These are phyloP conservation scores for Plagiodera versicolora DNA, from an alignment of 2,888 invertebrate genomes.

Conservation along the genomic window DNA sequence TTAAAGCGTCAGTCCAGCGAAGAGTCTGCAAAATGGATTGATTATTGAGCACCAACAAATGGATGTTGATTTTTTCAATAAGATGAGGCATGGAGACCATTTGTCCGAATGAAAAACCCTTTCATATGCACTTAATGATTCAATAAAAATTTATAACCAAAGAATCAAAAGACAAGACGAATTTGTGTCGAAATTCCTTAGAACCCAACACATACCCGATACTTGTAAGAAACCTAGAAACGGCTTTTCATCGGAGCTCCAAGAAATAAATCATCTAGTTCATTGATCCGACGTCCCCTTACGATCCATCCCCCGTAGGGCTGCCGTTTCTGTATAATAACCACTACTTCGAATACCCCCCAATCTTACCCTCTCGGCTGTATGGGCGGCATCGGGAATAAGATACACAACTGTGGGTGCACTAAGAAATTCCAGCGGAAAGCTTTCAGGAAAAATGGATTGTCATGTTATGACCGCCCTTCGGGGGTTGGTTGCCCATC, in stretches of 20 bases:
- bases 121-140: too few relatives aligned
- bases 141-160: too few relatives aligned
- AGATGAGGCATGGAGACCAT: too few relatives aligned
- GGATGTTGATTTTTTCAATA: too few relatives aligned
- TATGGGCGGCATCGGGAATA: slow-evolving; percentile 22
- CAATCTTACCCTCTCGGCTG: neutral
- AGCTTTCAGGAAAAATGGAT: slow-evolving; percentile 33
- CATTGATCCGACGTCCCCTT: slow-evolving; percentile 29
- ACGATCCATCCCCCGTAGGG: slow-evolving; percentile 27
- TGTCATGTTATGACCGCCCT: slow-evolving; percentile 31
- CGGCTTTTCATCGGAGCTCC: too few relatives aligned
- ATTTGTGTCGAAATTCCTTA: too few relatives aligned
- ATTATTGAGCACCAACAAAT: too few relatives aligned
- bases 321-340: slow-evolving; percentile 33
- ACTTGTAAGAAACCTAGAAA: too few relatives aligned
- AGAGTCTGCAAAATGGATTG: too few relatives aligned
- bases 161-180: too few relatives aligned
- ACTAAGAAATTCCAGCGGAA: slow-evolving; percentile 30
- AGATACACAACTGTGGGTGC: slow-evolving; percentile 22
- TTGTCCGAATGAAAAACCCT: too few relatives aligned
- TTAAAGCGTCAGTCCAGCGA: too few relatives aligned
- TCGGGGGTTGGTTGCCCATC: slow-evolving; percentile 12
- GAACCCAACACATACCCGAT: neutral
- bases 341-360: slow-evolving; percentile 27
- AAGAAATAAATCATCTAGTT: slow-evolving; percentile 21